phyloP scores from a whole-genome alignment of 2,113 vertebrate species.

The Upupa epops region DNA sequence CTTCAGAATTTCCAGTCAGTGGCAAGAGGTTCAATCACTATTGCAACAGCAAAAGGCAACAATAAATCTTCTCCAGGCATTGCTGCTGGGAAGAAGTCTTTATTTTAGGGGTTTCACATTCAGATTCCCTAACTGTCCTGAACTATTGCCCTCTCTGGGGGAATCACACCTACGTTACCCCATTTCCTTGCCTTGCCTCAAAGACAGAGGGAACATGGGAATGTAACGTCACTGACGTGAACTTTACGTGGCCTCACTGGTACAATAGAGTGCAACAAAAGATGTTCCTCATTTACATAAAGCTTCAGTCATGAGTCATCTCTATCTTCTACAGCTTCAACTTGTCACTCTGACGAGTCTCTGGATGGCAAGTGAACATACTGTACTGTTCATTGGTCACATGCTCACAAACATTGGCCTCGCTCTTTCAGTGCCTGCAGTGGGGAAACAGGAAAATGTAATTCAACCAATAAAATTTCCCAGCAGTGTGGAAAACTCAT shows the following conservation, averaged over 20 bases:
- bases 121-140: neutral
- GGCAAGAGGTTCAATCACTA: neutral
- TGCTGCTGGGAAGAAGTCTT: slow-evolving; percentile 4
- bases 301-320: slow-evolving; percentile 25
- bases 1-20: neutral
- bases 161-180: neutral
- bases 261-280: neutral
- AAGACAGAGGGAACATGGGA: neutral
- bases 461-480: slow-evolving; percentile 12
- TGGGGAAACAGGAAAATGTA: neutral
- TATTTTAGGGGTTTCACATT: neutral
- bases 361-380: neutral
- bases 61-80: neutral
- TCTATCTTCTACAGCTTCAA: neutral
- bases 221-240: neutral
- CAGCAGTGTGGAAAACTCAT: neutral
- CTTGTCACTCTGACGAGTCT: slow-evolving; percentile 31
- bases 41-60: neutral
- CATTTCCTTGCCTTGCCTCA: neutral
- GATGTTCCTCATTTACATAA: slow-evolving; percentile 42
- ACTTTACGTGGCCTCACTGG: neutral
- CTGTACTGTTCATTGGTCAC: neutral
- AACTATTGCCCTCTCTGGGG: neutral
- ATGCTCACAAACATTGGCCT: neutral
- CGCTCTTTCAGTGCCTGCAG: neutral